A percentile compares a stretch with the other conserved stretches of the same genome.
phyloP scores from a whole-genome alignment of 2,888 invertebrate species.

The Osedax frankpressi region DNA sequence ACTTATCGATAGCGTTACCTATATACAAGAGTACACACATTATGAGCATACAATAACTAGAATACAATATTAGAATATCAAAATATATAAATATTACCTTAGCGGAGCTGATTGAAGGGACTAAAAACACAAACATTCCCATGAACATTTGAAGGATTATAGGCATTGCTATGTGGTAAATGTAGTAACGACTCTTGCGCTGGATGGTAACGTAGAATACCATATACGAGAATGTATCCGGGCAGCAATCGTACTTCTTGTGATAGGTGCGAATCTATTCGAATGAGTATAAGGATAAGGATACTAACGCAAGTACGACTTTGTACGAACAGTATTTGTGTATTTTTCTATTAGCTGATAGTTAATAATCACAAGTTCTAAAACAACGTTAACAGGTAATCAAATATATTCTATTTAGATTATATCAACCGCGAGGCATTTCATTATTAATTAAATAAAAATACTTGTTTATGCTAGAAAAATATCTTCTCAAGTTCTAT shows the following conservation, averaged over 20 bases:
- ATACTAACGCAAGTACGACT: too few species aligned
- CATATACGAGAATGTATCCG: conserved; percentile 1
- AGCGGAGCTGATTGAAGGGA: conserved; percentile 1
- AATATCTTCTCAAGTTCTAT: too few species aligned
- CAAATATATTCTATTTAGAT: too few species aligned
- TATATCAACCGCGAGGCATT: too few species aligned
- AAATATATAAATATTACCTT: not conserved
- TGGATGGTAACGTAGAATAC: conserved; percentile 9
- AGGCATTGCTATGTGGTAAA: not conserved
- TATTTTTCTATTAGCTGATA: too few species aligned
- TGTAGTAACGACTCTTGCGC: conserved; percentile 2
- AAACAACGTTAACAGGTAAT: too few species aligned
- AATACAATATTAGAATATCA: not conserved
- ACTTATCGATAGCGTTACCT: not conserved
- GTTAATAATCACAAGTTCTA: too few species aligned
- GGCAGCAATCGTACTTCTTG: conserved; percentile 3
- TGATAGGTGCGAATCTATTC: not conserved
- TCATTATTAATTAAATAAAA: too few species aligned
- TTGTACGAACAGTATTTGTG: too few species aligned
- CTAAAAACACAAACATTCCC: conserved; percentile 5
- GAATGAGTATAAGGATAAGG: too few species aligned
- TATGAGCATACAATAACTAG: not conserved
- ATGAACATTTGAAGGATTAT: not conserved
- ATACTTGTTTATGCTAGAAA: too few species aligned
- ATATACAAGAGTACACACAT: not conserved